phyloP scores from a whole-genome alignment of 2,113 vertebrate species.

The Phalacrocorax brasilianus region DNA sequence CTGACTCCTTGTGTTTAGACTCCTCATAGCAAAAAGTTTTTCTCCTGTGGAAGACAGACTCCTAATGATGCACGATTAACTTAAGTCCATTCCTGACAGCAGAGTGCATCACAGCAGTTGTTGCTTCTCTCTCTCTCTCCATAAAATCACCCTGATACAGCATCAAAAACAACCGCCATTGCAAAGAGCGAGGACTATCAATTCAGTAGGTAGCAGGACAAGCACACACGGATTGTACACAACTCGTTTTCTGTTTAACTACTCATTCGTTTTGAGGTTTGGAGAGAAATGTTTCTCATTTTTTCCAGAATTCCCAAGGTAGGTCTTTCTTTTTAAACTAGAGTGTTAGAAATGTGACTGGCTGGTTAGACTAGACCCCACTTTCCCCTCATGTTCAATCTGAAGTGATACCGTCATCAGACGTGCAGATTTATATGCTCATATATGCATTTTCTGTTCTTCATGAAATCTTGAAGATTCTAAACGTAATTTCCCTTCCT shows the following conservation, averaged over 20 bases:
- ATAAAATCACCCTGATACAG: background rate
- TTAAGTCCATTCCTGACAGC: background rate
- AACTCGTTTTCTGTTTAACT: background rate
- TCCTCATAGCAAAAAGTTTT: background rate
- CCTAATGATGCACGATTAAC: background rate
- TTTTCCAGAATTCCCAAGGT: background rate
- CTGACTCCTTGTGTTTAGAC: slow-evolving; percentile 16
- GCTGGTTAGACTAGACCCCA: background rate
- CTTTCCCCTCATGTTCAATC: background rate
- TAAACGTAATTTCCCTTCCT: too few relatives aligned
- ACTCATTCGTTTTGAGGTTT: background rate
- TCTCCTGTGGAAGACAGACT: background rate
- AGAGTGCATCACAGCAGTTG: background rate
- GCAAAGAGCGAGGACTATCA: background rate
- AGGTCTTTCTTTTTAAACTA: background rate
- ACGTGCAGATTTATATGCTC: background rate
- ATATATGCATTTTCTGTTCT: background rate
- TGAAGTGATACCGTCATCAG: background rate
- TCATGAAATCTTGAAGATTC: too few relatives aligned
- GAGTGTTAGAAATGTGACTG: background rate
- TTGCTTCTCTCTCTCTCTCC: background rate
- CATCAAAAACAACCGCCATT: background rate
- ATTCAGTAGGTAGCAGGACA: background rate
- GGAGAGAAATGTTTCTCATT: background rate
- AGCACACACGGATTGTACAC: background rate